Evolutionary conservation across 1,140 invertebrate genomes (phyloP).

Genomic region (Trichonephila clavata): DNA sequence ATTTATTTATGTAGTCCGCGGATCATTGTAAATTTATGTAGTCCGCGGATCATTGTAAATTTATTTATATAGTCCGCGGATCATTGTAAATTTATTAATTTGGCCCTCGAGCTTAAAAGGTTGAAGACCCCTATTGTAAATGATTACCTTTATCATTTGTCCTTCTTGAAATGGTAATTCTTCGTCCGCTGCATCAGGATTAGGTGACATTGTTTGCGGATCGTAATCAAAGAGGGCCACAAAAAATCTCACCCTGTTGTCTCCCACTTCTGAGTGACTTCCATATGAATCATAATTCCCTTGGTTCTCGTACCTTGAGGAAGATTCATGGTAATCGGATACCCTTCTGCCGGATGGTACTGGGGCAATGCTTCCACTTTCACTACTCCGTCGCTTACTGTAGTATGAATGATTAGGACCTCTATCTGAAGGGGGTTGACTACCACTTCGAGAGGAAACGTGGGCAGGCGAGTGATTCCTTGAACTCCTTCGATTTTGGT

Average conservation of each 20-base stretch:
- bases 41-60: too few relatives aligned
- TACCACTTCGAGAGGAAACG: constrained; percentile 49
- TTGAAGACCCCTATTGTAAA: background rate
- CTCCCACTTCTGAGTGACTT: constrained; percentile 47
- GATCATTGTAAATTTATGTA: too few relatives aligned
- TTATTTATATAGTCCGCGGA: too few relatives aligned
- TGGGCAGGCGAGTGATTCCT: constrained; percentile 45
- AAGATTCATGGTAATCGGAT: constrained; percentile 62
- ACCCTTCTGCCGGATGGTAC: background rate
- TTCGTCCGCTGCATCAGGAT: constrained; percentile 98
- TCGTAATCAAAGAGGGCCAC: constrained; percentile 98
- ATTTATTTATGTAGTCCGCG: too few relatives aligned
- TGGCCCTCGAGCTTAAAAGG: too few relatives aligned
- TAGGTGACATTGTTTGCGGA: constrained; percentile 98
- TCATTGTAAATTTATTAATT: too few relatives aligned
- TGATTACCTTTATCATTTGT: constrained; percentile 94
- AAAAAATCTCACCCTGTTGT: constrained; percentile 86
- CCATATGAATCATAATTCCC: constrained; percentile 56
- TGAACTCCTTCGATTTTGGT: constrained; percentile 55
- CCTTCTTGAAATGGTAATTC: constrained; percentile 98
- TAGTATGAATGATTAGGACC: constrained; percentile 29
- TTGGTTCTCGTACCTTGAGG: constrained; percentile 56
- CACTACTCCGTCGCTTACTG: constrained; percentile 44
- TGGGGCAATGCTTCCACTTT: constrained; percentile 13
- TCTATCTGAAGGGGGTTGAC: constrained; percentile 38